A percentile compares a stretch with the other conserved stretches of the same genome.
Conservation (phyloP, 1,140 invertebrate species). For the Penaeus vannamei region DNA sequence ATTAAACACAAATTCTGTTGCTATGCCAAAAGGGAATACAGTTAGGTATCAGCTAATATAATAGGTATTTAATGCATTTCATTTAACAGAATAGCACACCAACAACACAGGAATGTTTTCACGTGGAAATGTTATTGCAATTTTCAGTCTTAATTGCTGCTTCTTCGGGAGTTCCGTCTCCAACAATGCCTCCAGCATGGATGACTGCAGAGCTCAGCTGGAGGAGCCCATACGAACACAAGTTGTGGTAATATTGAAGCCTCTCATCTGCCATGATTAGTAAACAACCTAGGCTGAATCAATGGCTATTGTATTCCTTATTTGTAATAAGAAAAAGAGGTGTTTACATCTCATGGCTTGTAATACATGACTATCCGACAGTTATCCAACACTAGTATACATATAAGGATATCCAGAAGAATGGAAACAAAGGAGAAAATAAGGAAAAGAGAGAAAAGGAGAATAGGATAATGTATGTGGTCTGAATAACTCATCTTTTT, state of each 20-base stretch:
- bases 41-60: conserved; percentile 3
- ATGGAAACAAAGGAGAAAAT: not conserved
- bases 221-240: conserved; percentile 31
- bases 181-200: not conserved
- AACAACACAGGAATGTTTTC: conserved; percentile 44
- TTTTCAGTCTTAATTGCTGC: not conserved
- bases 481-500: too few species aligned
- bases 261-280: conserved; percentile 27
- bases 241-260: conserved; percentile 20
- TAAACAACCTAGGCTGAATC: conserved; percentile 21
- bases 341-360: not conserved
- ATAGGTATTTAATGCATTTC: not conserved
- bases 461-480: too few species aligned
- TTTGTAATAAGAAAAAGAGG: not conserved
- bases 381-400: not conserved
- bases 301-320: not conserved
- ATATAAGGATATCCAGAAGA: conserved; percentile 11
- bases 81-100: not conserved
- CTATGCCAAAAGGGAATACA: not conserved
- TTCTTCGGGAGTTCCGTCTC: not conserved
- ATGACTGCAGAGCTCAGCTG: not conserved
- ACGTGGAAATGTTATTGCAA: conserved; percentile 40
- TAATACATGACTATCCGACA: not conserved
- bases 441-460: not conserved
- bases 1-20: conserved; percentile 24